These are phyloP conservation scores for Coregonus suidteri DNA, from an alignment of 2,797 vertebrate genomes.

Conservation along the genomic window DNA sequence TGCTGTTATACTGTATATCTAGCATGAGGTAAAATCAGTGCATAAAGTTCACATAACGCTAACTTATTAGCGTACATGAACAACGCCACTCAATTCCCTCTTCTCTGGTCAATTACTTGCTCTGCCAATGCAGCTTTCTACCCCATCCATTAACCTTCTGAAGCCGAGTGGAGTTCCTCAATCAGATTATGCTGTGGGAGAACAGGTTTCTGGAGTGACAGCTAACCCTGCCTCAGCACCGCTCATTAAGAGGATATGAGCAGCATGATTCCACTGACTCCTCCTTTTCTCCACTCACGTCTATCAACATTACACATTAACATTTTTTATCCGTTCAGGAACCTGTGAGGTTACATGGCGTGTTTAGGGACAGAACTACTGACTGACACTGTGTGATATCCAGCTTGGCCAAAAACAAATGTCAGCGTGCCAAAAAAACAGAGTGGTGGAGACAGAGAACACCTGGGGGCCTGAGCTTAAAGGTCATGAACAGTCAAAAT, in stretches of 20 bases:
- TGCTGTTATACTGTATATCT: background rate
- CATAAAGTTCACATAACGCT: conserved; percentile 43
- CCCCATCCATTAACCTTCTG: conserved; percentile 69
- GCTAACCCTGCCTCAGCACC: conserved; percentile 40
- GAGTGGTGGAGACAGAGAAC: background rate
- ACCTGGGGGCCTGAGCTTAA: background rate
- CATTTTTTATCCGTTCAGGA: background rate
- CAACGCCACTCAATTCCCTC: conserved; percentile 44
- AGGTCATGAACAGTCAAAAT: no score
- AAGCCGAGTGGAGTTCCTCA: conserved; percentile 52
- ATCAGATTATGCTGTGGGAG: conserved; percentile 60
- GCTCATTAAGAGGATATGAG: conserved; percentile 56
- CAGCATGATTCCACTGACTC: background rate
- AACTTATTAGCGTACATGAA: conserved; percentile 46
- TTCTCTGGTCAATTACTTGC: conserved; percentile 53
- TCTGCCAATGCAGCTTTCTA: conserved; percentile 43
- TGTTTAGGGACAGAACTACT: conserved; percentile 11
- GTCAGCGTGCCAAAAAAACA: background rate
- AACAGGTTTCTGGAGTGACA: conserved; percentile 57
- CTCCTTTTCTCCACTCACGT: background rate
- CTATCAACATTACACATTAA: background rate
- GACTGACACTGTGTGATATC: background rate
- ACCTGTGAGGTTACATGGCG: background rate
- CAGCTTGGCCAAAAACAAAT: background rate
- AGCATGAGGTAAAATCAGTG: background rate